Conservation (phyloP, 2,113 vertebrate species). For the Hydropotes inermis region DNA sequence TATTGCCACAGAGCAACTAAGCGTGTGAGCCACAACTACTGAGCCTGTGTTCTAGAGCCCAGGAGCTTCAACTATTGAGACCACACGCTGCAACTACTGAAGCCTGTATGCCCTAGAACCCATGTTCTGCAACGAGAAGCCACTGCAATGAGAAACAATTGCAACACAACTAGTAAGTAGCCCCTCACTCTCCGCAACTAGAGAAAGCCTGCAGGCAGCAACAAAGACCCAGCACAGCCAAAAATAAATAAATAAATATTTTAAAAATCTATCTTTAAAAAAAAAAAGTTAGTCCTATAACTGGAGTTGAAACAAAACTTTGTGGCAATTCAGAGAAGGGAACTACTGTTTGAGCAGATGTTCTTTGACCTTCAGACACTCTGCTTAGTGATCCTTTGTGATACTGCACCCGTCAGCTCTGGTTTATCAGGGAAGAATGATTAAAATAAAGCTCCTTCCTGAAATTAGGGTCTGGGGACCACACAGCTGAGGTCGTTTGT, state of each 20-base stretch:
- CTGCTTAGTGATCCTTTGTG: neutral
- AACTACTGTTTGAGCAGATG: neutral
- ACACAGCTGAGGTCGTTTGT: neutral
- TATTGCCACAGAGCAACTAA: neutral
- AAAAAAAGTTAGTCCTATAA: neutral
- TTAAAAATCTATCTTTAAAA: neutral
- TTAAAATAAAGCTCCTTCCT: neutral
- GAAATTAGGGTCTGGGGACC: neutral
- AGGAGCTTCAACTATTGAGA: neutral
- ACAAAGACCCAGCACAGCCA: neutral
- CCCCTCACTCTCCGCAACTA: neutral
- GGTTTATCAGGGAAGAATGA: neutral
- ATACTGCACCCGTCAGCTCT: neutral
- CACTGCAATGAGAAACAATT: neutral
- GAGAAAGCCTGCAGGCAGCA: neutral
- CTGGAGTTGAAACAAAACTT: neutral
- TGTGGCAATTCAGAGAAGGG: neutral
- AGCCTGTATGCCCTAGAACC: neutral
- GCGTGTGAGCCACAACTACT: rapidly evolving
- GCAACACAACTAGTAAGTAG: neutral
- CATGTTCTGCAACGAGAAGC: neutral
- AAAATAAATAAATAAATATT: neutral
- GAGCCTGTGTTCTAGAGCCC: neutral
- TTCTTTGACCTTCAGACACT: neutral
- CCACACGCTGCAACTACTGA: rapidly evolving